Conservation (phyloP, 2,888 invertebrate genomes). For the Tupiocoris notatus region DNA sequence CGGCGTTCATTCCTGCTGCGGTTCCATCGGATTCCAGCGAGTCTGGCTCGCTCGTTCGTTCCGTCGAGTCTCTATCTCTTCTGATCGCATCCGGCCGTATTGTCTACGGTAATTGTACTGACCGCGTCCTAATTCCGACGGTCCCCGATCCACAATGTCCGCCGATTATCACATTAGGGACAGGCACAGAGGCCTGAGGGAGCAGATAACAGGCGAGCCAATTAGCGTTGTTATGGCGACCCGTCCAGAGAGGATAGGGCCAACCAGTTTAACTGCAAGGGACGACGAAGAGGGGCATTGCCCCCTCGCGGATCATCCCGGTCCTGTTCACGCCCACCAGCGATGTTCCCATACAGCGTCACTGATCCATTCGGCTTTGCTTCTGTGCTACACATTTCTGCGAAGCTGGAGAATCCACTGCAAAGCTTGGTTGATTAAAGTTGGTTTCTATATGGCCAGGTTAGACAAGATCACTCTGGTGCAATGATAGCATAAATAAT, state of each 20-base stretch:
- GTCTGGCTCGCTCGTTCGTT: neutral
- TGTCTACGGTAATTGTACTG: constrained; percentile 40
- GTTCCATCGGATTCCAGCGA: no score
- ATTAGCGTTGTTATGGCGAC: constrained; percentile 41
- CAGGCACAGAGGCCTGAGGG: constrained; percentile 7
- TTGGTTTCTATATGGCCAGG: no score
- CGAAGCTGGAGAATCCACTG: neutral
- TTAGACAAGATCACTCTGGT: no score
- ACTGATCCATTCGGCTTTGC: neutral
- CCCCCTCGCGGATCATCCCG: neutral
- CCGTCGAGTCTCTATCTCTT: neutral
- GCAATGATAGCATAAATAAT: no score
- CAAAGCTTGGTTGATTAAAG: neutral
- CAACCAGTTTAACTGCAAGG: neutral
- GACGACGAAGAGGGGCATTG: neutral
- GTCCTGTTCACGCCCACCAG: neutral
- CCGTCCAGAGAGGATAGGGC: neutral
- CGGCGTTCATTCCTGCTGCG: no score
- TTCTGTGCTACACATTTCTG: neutral
- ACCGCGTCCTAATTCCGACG: constrained; percentile 36
- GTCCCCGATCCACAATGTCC: constrained; percentile 37
- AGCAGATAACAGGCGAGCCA: constrained; percentile 41
- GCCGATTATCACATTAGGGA: constrained; percentile 43
- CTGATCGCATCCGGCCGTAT: constrained; percentile 31
- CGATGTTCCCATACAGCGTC: neutral